phyloP scores from a whole-genome alignment of 2,113 vertebrate species.

The Chaetodon trifascialis region DNA sequence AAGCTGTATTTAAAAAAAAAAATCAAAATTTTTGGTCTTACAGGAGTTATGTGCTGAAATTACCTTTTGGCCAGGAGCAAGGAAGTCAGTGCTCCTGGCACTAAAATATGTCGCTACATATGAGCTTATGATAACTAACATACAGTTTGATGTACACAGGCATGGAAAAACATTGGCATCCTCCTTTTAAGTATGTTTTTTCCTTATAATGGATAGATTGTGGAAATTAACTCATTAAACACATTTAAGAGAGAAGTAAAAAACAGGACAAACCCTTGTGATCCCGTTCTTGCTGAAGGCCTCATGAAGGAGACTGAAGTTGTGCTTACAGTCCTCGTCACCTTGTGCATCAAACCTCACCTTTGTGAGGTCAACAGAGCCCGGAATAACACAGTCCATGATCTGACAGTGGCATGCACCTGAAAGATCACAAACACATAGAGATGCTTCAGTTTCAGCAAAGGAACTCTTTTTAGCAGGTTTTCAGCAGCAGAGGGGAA shows the following conservation, averaged over 20 bases:
- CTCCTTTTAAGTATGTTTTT: not conserved
- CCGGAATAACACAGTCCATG: conserved; percentile 79
- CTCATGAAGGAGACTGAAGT: conserved; percentile 77
- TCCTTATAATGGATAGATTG: not conserved
- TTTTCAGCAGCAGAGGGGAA: not conserved
- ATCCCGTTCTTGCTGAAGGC: conserved; percentile 72
- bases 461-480: not conserved
- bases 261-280: conserved; percentile 61
- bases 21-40: not conserved
- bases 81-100: not conserved
- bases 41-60: not conserved
- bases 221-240: not conserved
- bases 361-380: conserved; percentile 76
- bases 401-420: conserved; percentile 84
- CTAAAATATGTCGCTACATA: not conserved
- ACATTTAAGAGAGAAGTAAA: not conserved
- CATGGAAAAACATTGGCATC: not conserved
- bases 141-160: not conserved
- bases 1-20: too few relatives aligned
- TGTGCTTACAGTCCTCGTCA: conserved; percentile 76
- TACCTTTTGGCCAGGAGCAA: not conserved
- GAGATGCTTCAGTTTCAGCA: not conserved
- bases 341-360: conserved; percentile 78
- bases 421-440: conserved; percentile 36
- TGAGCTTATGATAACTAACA: not conserved